Evolutionary conservation across 2,888 invertebrate species (phyloP).

Genomic region (Eupithecia subfuscata): DNA sequence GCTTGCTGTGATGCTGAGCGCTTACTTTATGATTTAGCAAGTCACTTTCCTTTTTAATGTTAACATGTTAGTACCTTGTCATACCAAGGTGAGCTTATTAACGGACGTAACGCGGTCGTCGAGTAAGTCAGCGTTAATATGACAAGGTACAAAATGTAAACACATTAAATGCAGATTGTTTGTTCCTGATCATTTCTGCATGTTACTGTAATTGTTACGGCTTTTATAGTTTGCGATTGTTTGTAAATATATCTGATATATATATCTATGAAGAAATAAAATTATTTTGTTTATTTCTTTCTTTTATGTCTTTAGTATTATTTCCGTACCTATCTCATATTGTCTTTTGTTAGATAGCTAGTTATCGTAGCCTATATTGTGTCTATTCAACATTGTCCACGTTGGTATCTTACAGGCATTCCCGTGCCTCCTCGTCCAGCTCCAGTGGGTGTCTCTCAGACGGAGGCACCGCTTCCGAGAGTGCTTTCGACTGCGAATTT

Average conservation of each 20-base stretch:
- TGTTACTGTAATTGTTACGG: background rate
- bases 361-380: too few relatives aligned
- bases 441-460: slow-evolving; percentile 94
- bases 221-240: background rate
- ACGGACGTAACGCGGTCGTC: background rate
- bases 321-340: background rate
- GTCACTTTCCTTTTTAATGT: background rate
- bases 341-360: background rate
- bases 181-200: background rate
- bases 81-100: background rate
- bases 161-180: background rate
- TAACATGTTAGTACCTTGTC: background rate
- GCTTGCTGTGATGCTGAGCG: background rate
- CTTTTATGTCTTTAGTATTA: background rate
- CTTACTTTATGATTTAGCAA: background rate
- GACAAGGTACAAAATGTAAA: background rate
- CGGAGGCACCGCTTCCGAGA: slow-evolving; percentile 88
- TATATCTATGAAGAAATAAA: too few relatives aligned
- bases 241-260: background rate
- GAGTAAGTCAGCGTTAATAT: background rate
- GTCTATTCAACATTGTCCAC: background rate
- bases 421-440: slow-evolving; percentile 92
- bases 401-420: slow-evolving; percentile 76
- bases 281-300: too few relatives aligned
- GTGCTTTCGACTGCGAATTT: slow-evolving; percentile 90